These are phyloP conservation scores for Nebria salina DNA, from an alignment of 2,888 invertebrate species.

Conservation along the genomic window DNA sequence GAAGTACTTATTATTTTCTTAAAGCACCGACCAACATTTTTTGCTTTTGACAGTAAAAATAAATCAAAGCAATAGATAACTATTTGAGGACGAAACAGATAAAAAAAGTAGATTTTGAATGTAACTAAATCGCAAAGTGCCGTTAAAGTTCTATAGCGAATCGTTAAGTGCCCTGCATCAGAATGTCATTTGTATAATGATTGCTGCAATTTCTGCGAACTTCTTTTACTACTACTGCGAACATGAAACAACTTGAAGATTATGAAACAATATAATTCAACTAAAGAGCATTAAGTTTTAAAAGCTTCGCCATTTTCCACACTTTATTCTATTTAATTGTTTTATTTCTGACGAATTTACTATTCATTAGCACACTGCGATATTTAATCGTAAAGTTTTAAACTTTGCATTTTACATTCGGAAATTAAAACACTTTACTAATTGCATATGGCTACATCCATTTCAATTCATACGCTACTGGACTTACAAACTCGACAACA, in stretches of 20 bases:
- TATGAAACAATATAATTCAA: constrained; percentile 21
- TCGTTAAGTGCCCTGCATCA: constrained; percentile 43
- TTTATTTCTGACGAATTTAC: constrained; percentile 24
- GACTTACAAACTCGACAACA: not conserved
- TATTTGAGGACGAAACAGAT: not conserved
- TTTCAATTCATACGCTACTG: not conserved
- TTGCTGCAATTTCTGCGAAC: constrained; percentile 27
- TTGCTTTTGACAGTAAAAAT: not conserved
- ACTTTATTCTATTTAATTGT: not conserved
- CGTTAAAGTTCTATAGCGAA: constrained; percentile 31
- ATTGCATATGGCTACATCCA: not conserved
- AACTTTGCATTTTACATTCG: not conserved
- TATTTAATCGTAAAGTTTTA: constrained; percentile 15
- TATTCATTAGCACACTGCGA: constrained; percentile 19
- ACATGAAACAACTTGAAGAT: not conserved
- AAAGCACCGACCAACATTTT: not conserved
- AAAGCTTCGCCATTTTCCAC: constrained; percentile 18
- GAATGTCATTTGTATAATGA: constrained; percentile 46
- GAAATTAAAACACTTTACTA: not conserved
- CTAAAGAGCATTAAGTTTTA: constrained; percentile 16
- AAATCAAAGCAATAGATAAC: not conserved
- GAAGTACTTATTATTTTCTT: not conserved
- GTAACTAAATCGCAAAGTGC: not conserved
- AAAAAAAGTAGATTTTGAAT: not conserved
- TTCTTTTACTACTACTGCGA: constrained; percentile 4